Base-by-base conservation (phyloP, 1,140 invertebrate species). In the Pseudoatta argentina region DNA sequence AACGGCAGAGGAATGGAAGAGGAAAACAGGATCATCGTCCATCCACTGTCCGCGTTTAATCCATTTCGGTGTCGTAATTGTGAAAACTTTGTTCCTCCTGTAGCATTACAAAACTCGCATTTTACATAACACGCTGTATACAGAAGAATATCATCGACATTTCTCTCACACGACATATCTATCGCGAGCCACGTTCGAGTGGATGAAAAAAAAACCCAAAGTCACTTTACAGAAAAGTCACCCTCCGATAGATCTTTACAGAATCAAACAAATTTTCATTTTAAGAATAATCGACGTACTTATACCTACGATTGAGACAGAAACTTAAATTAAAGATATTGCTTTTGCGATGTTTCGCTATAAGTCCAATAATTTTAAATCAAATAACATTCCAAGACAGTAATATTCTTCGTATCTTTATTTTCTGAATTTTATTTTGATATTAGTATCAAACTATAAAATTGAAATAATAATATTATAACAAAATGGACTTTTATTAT, bases 211-310 rank as follows among this genome's bases (percentile, higher is more conserved):
- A 75, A 51, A 81, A 53, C n/a, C 5, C 69, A 61, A 75, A 76
- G 53, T 87, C 53, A 39, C 59, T 64, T 34, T 27, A 27, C 39
- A 55, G 24, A 24, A 90, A 90, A 81, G 64, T 86, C 81, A 73
- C 55, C 55, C 90, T 61, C 55, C 81, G 51, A 44, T 61, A 86
- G 67, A 89, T 90, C 89, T 63, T 81, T 87, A 71, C 67, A 51
- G 39, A 78, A 83, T 77, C 77, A 75, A 76, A 3, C 3, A 44
- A 86, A 91, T 87, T 86, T 89, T 78, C 44, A 16, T 30, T 34
- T 53, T 73, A 59, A 63, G 88, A 92, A 82, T 75, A 77, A 88
- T 85, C 77, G 79, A 85, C 77, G 66, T 86, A 12, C 6, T 27
- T n/a, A 30, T n/a, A 48, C 2, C 12, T 3, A 27, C n/a, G n/a